phyloP scores from a whole-genome alignment of 2,888 invertebrate species.

The Zhuqinia jingwanae region DNA sequence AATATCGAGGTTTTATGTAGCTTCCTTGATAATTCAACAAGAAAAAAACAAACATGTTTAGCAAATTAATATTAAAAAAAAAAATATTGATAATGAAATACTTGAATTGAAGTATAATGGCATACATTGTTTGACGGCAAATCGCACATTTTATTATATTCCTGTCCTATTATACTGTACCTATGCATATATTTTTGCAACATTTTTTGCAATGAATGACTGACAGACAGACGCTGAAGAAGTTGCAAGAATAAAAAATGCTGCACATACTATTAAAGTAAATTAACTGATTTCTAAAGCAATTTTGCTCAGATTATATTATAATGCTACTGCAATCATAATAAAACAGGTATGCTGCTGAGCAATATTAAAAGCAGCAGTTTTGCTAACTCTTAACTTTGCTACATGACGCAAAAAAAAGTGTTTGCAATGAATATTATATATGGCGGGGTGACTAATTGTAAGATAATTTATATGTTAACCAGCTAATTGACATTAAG shows the following conservation, averaged over 20 bases:
- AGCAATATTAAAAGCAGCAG: conserved; percentile 29
- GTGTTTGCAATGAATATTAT: neutral
- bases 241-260: neutral
- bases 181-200: neutral
- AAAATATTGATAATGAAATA: neutral
- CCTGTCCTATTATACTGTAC: neutral
- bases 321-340: conserved; percentile 14
- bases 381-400: neutral
- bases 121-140: no score
- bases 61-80: neutral
- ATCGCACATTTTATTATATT: no score
- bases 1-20: neutral
- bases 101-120: no score
- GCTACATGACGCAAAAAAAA: neutral
- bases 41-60: neutral
- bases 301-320: conserved; percentile 17
- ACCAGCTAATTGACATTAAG: conserved; percentile 29
- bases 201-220: neutral
- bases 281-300: conserved; percentile 24
- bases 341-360: conserved; percentile 36
- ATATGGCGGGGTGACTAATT: conserved; percentile 15
- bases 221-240: neutral
- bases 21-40: neutral
- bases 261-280: neutral
- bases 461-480: conserved; percentile 36